These are phyloP conservation scores for Felis catus DNA, from an alignment of 2,113 vertebrate genomes.

Conservation along the genomic window DNA sequence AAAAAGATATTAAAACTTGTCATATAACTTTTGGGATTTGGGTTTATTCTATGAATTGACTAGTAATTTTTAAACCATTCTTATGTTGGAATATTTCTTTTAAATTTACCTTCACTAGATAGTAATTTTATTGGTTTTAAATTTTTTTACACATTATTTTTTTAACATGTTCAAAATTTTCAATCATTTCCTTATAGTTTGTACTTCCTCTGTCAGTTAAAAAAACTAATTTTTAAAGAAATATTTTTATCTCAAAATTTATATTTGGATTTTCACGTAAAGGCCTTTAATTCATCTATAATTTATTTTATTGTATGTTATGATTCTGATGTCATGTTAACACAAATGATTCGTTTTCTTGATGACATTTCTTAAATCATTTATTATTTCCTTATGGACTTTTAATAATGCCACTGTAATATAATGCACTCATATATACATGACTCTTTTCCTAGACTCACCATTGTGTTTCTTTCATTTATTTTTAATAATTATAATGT, in stretches of 20 bases:
- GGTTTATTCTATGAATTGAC: not conserved
- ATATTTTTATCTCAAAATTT: not conserved
- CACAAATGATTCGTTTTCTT: not conserved
- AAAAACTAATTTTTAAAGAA: not conserved
- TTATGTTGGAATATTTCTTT: not conserved
- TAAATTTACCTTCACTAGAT: not conserved
- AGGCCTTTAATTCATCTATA: not conserved
- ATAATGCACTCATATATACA: not conserved
- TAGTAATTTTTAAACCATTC: not conserved
- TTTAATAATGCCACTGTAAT: not conserved
- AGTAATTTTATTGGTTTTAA: not conserved
- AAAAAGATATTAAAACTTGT: not conserved
- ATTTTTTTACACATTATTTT: not conserved
- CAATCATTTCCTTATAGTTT: not conserved
- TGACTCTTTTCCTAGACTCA: not conserved
- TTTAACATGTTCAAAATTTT: not conserved
- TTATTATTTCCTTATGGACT: not conserved
- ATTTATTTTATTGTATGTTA: not conserved
- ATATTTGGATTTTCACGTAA: not conserved
- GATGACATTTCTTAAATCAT: not conserved
- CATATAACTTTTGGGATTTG: not conserved
- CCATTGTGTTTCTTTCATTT: not conserved
- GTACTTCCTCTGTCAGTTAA: not conserved
- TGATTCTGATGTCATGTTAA: not conserved
- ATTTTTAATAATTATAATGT: not conserved